Base-by-base conservation (phyloP, 1,140 invertebrate genomes). In the Zophobas morio region DNA sequence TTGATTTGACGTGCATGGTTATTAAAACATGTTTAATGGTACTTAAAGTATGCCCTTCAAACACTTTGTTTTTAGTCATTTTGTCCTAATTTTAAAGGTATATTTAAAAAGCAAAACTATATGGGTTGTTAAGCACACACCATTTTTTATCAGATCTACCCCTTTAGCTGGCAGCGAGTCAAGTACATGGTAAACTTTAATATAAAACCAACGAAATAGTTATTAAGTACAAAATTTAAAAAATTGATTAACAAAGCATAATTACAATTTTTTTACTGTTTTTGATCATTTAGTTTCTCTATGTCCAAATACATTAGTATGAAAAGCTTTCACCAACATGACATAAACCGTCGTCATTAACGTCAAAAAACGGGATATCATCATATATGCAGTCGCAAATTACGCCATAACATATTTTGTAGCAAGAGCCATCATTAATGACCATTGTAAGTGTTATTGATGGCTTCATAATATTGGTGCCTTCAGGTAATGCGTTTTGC, bases 391-490 rank as follows among this genome's bases (percentile, higher is more conserved):
- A 74, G 5, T 37, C 54, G 54, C 72, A 74, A 74, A 57, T 60
- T 74, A 74, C 72, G 47, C 72, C 72, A 60, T 74, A 74, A 4
- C 56, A 53, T 74, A 74, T 46, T 56, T 36, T 46, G 49, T 53
- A 73, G 8, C 32, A 73, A 73, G 49, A 35, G 6, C 37, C 71
- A 73, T 73, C 71, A 39, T 73, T 73, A 73, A 73, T 54, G 54
- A 39, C 47, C 36, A 37, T 73, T 73, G 1, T 32, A 73, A 73
- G 51, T 37, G 47, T 3, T 73, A 73, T 73, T 60, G 57, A 34
- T 54, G 71, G 71, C 36, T 73, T 73, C 71, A 73, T 73, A 51
- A 73, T 73, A 20, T 73, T 73, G 37, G 71, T 73, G 35, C 71
- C 4, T 54, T 54, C 71, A 20, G 71, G 71, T 73, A 47, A 72